Conservation (phyloP, 2,888 invertebrate genomes). For the Lithophane semibrunnea region DNA sequence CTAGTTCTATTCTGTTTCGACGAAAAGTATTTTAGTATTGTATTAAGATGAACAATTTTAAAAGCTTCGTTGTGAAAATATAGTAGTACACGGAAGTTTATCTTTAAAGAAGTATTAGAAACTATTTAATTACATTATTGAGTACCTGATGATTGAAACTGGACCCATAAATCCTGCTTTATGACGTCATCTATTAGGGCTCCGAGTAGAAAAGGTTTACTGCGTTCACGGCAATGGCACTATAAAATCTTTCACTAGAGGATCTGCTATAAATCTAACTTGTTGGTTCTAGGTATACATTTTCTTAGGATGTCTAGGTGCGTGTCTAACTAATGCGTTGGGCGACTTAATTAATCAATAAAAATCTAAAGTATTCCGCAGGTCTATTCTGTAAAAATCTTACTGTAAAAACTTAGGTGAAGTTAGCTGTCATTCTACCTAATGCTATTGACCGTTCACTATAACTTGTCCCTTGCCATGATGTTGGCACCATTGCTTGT, state of each 20-base stretch:
- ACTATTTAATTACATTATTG: constrained; percentile 7
- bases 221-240: constrained; percentile 27
- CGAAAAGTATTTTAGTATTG: background rate
- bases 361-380: background rate
- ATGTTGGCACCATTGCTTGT: too few relatives aligned
- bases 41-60: background rate
- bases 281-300: background rate
- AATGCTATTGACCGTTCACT: too few relatives aligned
- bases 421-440: too few relatives aligned
- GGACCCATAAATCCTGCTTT: constrained; percentile 22
- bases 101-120: background rate
- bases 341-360: background rate
- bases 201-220: constrained; percentile 33
- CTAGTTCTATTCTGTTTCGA: background rate
- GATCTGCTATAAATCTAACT: constrained; percentile 41
- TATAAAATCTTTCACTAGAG: constrained; percentile 44
- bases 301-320: background rate
- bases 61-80: background rate
- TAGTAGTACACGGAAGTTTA: background rate
- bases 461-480: too few relatives aligned
- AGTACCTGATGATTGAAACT: constrained; percentile 24
- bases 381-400: too few relatives aligned
- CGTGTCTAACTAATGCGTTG: background rate
- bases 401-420: too few relatives aligned
- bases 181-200: constrained; percentile 33